These are phyloP conservation scores for Gonocerus acuteangulatus DNA, from an alignment of 2,888 invertebrate genomes.

Conservation along the genomic window DNA sequence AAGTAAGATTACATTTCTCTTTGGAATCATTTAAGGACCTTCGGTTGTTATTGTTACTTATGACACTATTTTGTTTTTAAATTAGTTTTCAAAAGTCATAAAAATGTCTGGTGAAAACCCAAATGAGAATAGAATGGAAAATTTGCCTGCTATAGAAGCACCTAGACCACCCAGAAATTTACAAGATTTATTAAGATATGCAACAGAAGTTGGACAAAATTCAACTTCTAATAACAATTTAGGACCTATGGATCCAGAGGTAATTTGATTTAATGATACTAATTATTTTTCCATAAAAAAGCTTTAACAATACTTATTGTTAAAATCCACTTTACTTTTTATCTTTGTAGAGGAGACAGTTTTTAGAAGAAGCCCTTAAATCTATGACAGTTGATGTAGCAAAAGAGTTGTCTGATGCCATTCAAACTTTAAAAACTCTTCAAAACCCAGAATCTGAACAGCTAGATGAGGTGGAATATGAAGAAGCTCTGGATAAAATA, in stretches of 20 bases:
- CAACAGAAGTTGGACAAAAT: conserved; percentile 56
- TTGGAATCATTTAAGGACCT: no score
- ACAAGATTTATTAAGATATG: conserved; percentile 60
- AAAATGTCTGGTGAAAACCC: neutral
- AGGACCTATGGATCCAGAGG: conserved; percentile 52
- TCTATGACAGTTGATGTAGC: conserved; percentile 60
- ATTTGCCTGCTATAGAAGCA: conserved; percentile 7
- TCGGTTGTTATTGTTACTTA: no score
- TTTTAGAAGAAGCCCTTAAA: conserved; percentile 60
- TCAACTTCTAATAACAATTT: conserved; percentile 47
- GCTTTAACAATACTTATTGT: neutral
- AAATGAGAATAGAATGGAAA: neutral
- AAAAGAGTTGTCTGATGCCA: conserved; percentile 55
- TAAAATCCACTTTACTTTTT: neutral
- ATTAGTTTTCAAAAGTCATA: no score
- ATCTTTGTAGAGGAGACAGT: conserved; percentile 53
- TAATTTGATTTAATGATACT: neutral
- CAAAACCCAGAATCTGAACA: conserved; percentile 40
- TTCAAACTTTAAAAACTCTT: conserved; percentile 51
- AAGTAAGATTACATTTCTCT: no score
- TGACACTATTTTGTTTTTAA: no score
- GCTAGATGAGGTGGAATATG: conserved; percentile 52
- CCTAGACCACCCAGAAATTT: conserved; percentile 40
- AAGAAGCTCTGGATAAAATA: conserved; percentile 59
- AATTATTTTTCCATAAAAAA: neutral